Conservation (phyloP, 1,140 invertebrate genomes). For the Bradysia coprophila region DNA sequence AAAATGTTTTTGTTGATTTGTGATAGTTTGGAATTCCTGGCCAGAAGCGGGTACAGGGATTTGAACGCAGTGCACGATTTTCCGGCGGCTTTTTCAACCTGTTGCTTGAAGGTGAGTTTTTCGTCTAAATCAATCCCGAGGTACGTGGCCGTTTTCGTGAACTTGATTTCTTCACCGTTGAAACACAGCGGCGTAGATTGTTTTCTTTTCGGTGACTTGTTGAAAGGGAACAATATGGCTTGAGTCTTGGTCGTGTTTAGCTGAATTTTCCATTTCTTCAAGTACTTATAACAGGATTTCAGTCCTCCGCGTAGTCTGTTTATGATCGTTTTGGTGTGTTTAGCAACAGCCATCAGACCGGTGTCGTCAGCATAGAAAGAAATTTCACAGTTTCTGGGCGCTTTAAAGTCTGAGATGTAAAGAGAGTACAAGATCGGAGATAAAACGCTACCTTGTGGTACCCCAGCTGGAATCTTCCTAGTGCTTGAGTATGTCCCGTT, state of each 20-base stretch:
- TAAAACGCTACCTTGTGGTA: neutral
- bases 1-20: conserved; percentile 9
- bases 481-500: no score
- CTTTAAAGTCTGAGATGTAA: neutral
- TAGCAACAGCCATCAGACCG: conserved; percentile 2
- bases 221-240: neutral
- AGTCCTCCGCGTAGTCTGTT: neutral
- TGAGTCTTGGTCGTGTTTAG: neutral
- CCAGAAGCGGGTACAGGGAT: neutral
- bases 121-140: neutral
- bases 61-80: neutral
- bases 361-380: conserved; percentile 1
- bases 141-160: neutral
- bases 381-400: neutral
- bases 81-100: neutral
- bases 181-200: neutral
- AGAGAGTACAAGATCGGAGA: neutral
- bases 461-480: no score
- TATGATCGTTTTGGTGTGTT: neutral
- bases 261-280: neutral
- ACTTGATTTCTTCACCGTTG: neutral
- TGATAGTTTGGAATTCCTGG: conserved; percentile 5
- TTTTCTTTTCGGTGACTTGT: neutral
- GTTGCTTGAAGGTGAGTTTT: neutral
- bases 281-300: neutral